Evolutionary conservation across 2,888 invertebrate species (phyloP), one percentile per base, ranked within the genome.

Genomic region (Pyrrhia umbra): DNA sequence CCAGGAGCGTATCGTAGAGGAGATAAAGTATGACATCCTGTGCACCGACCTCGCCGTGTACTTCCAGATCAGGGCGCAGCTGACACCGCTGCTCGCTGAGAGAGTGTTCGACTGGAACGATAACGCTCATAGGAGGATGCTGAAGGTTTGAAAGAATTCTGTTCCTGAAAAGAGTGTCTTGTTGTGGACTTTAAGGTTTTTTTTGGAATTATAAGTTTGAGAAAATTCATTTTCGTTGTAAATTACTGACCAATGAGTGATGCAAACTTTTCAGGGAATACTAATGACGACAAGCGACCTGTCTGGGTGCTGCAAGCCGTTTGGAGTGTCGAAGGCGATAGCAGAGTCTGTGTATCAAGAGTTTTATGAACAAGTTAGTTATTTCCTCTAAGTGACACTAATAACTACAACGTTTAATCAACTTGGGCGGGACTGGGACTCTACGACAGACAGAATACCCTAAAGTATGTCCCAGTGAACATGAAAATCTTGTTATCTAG

Each of bases 231-330:
- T 4, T 23, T 23, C 23, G 23, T 2, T 23, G 3, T 23, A 4
- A 23, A 4, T 23, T 23, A 23, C 3, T 23, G 6, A 23, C 23
- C 3, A 23, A 23, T 34, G 34, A 13, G 34, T 34, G 34, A 21
- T 18, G 23, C 43, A 15, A 9, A 27, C 40, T 34, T 76, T 77
- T 18, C 80, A 95, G 95, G 95, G 95, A 6, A 93, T 95, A 45
- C 63, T 95, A 15, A 96, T 96, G 96, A 96, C 96, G 0, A 94
- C 95, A 1, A 95, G 95, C 67, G 96, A 96, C 82, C 86, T 96
- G 42, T 96, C 96, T 0, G 96, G 96, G 0, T 89, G 90, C 63
- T 96, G 95, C 74, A 96, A 96, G 77, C 95, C 96, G 0, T 96
- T 96, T 65, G 90, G 93, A 0, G 88, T 96, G 0, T 89, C 96